Base-by-base conservation (phyloP, 2,113 vertebrate species). In the Progne subis region DNA sequence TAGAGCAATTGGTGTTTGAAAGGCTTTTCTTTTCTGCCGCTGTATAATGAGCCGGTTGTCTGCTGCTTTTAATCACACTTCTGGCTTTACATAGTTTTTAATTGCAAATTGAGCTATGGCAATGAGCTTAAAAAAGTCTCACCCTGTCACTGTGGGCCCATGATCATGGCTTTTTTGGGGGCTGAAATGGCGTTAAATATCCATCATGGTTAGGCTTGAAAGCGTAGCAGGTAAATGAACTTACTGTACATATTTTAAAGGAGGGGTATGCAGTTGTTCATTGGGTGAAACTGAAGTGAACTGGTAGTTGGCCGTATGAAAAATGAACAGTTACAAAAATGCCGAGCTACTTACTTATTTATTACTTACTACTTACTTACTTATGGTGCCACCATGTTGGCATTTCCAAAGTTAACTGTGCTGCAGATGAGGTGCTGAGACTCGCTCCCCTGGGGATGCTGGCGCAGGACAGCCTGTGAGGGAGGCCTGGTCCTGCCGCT, bases 31-130 rank as follows among this genome's bases (percentile, higher is more conserved):
- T 94, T 87, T 86, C 60, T 86, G n/a, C 72, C 17, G 12, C 91
- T 82, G 31, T 77, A 59, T 96, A 94, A 94, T 93, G 79, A 95
- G 60, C 39, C 3, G 6, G 44, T 94, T 94, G 94, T 83, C 92
- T 96, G 76, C 82, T 95, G 90, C 52, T 49, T 88, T 89, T 95
- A 92, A 82, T 91, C 69, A n/a, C 56, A 39, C 46, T 93, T 96
- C 60, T 43, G 65, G 76, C 69, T 94, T 91, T 93, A 61, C 69
- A 43, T 84, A 52, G 74, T 79, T 91, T 88, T 93, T 95, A 95
- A 95, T 91, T 91, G 88, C 88, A 90, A 93, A 93, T 91, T 55
- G 80, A 88, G 79, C 43, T 69, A 9, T 43, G 61, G 50, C 86
- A 90, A 5, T 41, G 71, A 93, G 67, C 31, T 89, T 93, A 86